Evolutionary conservation across 2,797 vertebrate species (phyloP).

Genomic region (Macropodus opercularis): DNA sequence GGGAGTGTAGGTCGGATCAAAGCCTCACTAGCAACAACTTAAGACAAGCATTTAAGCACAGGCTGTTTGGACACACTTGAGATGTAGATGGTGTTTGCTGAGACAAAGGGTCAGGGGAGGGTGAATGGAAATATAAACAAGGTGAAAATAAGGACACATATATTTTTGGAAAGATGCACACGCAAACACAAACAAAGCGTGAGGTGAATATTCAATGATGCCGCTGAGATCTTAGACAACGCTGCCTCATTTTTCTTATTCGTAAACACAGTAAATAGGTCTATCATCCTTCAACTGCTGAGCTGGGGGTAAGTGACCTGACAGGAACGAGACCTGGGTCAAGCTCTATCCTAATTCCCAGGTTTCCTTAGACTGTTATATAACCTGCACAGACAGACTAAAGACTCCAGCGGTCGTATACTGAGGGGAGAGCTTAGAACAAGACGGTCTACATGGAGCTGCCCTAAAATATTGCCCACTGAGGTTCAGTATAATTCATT

Average conservation of each 20-base stretch:
- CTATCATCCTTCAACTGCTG: conserved; percentile 44
- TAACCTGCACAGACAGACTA: conserved; percentile 65
- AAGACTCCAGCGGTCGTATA: conserved; percentile 54
- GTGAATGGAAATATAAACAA: conserved; percentile 25
- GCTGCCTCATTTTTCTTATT: not conserved
- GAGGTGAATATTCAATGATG: conserved; percentile 12
- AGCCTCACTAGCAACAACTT: conserved; percentile 21
- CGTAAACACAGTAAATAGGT: conserved; percentile 39
- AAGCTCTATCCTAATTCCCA: conserved; percentile 61
- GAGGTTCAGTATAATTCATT: conserved; percentile 4
- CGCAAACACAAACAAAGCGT: conserved; percentile 7
- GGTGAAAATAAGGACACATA: conserved; percentile 27
- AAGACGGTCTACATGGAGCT: conserved; percentile 20
- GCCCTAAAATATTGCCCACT: conserved; percentile 16
- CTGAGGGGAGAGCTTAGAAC: conserved; percentile 34
- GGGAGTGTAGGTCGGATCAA: conserved; percentile 35
- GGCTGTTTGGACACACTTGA: conserved; percentile 32
- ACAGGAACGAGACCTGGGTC: conserved; percentile 59
- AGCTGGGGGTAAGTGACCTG: conserved; percentile 65
- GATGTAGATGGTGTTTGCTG: conserved; percentile 46
- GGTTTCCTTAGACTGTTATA: conserved; percentile 57
- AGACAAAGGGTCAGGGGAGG: conserved; percentile 19
- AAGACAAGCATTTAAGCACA: conserved; percentile 28
- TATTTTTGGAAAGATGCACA: conserved; percentile 16
- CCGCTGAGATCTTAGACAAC: conserved; percentile 9